phyloP scores from a whole-genome alignment of 1,140 invertebrate genomes.

The Aphis gossypii region DNA sequence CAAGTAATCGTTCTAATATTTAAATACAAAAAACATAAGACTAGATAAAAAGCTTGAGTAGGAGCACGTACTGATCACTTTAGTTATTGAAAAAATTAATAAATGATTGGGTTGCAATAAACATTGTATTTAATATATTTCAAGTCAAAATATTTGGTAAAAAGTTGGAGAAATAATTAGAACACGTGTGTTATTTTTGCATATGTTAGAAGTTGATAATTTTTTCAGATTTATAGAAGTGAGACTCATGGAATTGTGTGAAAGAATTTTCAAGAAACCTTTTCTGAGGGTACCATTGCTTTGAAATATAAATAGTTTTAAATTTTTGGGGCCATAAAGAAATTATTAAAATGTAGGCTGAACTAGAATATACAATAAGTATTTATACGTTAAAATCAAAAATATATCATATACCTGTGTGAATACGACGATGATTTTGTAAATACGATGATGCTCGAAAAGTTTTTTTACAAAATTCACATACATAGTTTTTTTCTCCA shows the following conservation, averaged over 20 bases:
- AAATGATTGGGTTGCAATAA: not conserved
- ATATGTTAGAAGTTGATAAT: too few species aligned
- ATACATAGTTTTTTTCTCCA: conserved; percentile 87
- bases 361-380: not conserved
- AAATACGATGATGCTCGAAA: conserved; percentile 86
- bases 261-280: not conserved
- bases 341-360: not conserved
- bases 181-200: too few species aligned
- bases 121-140: not conserved
- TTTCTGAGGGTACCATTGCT: not conserved
- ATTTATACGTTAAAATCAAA: not conserved
- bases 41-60: not conserved
- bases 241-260: too few species aligned
- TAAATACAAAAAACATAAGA: not conserved
- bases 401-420: conserved; percentile 73
- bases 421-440: conserved; percentile 87
- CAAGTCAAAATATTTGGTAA: too few species aligned
- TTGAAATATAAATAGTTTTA: not conserved
- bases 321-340: not conserved
- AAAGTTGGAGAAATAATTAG: too few species aligned
- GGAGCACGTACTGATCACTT: not conserved
- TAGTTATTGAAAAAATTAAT: not conserved
- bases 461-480: conserved; percentile 83
- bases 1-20: not conserved
- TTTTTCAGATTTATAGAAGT: too few species aligned